These are phyloP conservation scores for Chromoteleia sp. DNA, from an alignment of 2,888 invertebrate genomes.

Conservation along the genomic window DNA sequence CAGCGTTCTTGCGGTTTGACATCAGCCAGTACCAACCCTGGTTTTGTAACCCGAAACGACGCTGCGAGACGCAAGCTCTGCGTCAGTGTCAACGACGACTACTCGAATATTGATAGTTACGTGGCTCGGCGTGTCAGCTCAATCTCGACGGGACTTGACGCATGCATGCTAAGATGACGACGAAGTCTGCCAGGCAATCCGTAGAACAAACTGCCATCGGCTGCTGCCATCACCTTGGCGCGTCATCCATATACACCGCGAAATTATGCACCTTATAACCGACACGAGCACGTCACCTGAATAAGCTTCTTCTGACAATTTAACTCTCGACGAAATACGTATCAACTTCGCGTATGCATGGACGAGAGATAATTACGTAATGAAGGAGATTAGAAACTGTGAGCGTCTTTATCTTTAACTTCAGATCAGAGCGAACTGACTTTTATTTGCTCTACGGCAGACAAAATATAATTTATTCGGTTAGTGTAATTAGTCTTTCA, in stretches of 20 bases:
- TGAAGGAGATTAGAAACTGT: constrained; percentile 4
- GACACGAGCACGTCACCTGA: constrained; percentile 11
- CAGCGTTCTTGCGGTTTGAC: constrained; percentile 46
- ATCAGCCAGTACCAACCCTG: constrained; percentile 34
- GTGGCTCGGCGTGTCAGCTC: constrained; percentile 52
- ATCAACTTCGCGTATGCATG: constrained; percentile 15
- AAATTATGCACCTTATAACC: constrained; percentile 42
- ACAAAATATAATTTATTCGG: too few species aligned
- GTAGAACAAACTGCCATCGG: constrained; percentile 63
- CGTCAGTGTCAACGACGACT: constrained; percentile 62
- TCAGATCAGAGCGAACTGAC: not conserved
- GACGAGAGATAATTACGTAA: constrained; percentile 19
- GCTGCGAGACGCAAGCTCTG: constrained; percentile 53
- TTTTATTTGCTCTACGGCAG: constrained; percentile 1
- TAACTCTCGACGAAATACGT: constrained; percentile 41
- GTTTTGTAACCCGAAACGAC: constrained; percentile 55
- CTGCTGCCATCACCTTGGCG: constrained; percentile 38
- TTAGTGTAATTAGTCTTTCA: too few species aligned
- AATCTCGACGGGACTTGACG: constrained; percentile 62
- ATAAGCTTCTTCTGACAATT: constrained; percentile 49
- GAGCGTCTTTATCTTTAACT: not conserved
- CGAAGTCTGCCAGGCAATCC: constrained; percentile 36
- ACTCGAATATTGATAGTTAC: constrained; percentile 70
- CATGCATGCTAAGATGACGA: constrained; percentile 55
- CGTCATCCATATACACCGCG: constrained; percentile 72